These are phyloP conservation scores for Agrilus biguttatus DNA, from an alignment of 2,888 invertebrate genomes.

Conservation along the genomic window DNA sequence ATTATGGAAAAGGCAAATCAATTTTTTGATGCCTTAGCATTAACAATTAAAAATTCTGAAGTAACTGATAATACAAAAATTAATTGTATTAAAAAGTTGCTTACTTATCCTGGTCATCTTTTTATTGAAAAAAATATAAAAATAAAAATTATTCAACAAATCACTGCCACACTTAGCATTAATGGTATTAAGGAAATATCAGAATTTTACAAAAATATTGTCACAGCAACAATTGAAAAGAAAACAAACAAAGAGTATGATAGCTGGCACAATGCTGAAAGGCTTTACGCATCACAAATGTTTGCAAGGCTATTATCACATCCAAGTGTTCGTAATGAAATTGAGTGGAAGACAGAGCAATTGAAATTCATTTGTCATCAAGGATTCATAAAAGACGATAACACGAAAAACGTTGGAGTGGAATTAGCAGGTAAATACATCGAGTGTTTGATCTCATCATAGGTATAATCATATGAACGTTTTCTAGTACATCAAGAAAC, in stretches of 20 bases:
- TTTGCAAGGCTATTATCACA: conserved; percentile 33
- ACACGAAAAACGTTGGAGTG: conserved; percentile 35
- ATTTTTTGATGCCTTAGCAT: conserved; percentile 30
- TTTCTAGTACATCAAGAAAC: no score
- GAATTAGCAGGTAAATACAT: conserved; percentile 43
- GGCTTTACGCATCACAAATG: conserved; percentile 48
- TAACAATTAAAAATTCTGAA: conserved; percentile 10
- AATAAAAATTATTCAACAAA: conserved; percentile 46
- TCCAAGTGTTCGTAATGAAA: conserved; percentile 32
- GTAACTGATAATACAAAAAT: conserved; percentile 39
- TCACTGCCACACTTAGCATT: conserved; percentile 43
- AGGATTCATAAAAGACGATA: conserved; percentile 43
- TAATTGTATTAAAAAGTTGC: conserved; percentile 44
- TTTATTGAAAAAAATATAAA: conserved; percentile 60
- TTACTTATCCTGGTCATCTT: conserved; percentile 55
- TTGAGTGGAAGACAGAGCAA: conserved; percentile 50
- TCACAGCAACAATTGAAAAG: conserved; percentile 40
- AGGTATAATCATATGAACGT: no score
- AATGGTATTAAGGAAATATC: conserved; percentile 50
- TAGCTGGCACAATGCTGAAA: conserved; percentile 53
- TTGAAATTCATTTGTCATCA: conserved; percentile 49
- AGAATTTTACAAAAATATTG: conserved; percentile 45
- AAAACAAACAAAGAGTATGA: conserved; percentile 33
- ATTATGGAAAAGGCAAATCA: conserved; percentile 42
- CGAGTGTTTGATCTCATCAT: no score